These are phyloP conservation scores for Argentina silus DNA, from an alignment of 2,797 vertebrate genomes.

Conservation along the genomic window DNA sequence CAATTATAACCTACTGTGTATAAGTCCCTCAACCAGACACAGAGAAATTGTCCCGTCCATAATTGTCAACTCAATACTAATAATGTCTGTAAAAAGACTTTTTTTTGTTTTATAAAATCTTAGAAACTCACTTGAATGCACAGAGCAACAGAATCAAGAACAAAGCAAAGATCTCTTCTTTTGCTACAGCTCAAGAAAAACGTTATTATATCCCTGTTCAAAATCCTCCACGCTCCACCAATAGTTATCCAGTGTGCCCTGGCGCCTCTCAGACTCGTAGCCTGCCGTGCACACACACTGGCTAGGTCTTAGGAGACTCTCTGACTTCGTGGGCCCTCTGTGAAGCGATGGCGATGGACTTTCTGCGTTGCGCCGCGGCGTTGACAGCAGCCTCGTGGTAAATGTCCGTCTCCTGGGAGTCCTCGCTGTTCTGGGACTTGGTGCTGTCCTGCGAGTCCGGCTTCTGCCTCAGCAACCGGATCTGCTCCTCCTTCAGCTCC, in stretches of 20 bases:
- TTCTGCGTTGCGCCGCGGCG: constrained; percentile 54
- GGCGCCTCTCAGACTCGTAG: constrained; percentile 13
- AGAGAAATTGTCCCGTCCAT: background rate
- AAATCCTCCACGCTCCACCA: constrained; percentile 23
- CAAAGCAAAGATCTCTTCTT: background rate
- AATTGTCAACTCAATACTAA: background rate
- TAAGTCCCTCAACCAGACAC: background rate
- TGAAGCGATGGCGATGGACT: constrained; percentile 59
- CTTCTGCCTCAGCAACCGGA: constrained; percentile 77
- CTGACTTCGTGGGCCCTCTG: constrained; percentile 42
- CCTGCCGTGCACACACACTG: background rate
- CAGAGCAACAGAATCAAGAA: background rate
- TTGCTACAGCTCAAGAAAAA: constrained; percentile 13
- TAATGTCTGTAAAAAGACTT: constrained; percentile 14
- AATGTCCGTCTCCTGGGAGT: constrained; percentile 71
- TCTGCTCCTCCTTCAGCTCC: constrained; percentile 93
- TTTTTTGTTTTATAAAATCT: constrained; percentile 13
- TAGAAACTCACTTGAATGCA: background rate
- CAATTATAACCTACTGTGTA: background rate
- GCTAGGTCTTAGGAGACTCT: background rate
- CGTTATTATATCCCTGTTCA: constrained; percentile 32
- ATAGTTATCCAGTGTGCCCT: constrained; percentile 3
- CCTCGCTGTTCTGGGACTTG: constrained; percentile 74
- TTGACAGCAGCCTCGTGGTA: constrained; percentile 56
- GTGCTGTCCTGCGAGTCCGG: constrained; percentile 80